phyloP scores from a whole-genome alignment of 2,888 invertebrate species.

The Anticlea derivata region DNA sequence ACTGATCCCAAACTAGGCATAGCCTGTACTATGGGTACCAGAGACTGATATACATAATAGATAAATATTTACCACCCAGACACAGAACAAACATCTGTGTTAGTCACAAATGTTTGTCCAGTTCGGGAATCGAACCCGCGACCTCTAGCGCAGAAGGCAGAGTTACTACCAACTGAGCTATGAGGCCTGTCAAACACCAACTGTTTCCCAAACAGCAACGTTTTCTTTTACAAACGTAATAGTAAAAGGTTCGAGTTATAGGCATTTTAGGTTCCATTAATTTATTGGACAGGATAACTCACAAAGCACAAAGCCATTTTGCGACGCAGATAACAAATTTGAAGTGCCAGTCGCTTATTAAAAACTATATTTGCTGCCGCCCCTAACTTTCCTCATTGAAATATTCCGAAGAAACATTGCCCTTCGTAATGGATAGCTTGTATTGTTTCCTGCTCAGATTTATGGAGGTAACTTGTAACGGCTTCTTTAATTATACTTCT shows the following conservation, averaged over 20 bases:
- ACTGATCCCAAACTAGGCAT: too few species aligned
- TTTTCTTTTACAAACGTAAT: neutral
- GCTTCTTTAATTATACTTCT: conserved; percentile 83
- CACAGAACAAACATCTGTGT: too few species aligned
- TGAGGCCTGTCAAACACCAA: too few species aligned
- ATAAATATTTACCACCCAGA: too few species aligned
- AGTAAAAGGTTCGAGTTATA: neutral
- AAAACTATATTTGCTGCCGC: conserved; percentile 76
- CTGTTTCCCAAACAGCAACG: too few species aligned
- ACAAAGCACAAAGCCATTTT: conserved; percentile 46
- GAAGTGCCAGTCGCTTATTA: conserved; percentile 64
- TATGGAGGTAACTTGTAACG: conserved; percentile 83
- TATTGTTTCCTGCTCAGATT: conserved; percentile 80
- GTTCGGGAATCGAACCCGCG: too few species aligned
- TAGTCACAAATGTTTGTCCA: too few species aligned
- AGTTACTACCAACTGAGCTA: too few species aligned
- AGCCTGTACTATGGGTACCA: too few species aligned
- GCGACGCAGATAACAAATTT: conserved; percentile 61
- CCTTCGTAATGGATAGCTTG: conserved; percentile 76
- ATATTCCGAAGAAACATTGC: conserved; percentile 75
- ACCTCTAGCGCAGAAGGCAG: too few species aligned
- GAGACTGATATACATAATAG: too few species aligned
- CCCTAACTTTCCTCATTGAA: conserved; percentile 74
- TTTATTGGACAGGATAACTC: neutral
- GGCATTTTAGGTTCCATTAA: neutral